phyloP scores from a whole-genome alignment of 2,888 invertebrate genomes.

The Cylindroiulus punctatus region DNA sequence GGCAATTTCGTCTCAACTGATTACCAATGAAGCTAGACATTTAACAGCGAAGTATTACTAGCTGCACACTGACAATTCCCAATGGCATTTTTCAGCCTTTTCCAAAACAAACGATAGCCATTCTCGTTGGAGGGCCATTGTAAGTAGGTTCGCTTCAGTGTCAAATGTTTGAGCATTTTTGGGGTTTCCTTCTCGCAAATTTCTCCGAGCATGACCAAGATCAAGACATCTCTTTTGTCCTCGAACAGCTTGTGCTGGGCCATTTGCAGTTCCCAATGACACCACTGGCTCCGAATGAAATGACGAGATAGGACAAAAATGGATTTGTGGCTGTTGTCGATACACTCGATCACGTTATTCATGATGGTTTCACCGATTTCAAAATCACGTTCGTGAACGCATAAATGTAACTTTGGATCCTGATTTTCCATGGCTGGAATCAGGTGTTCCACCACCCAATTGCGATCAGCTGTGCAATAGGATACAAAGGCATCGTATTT shows the following conservation, averaged over 20 bases:
- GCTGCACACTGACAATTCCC: constrained; percentile 43
- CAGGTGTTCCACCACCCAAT: constrained; percentile 37
- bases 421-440: background rate
- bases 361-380: constrained; percentile 74
- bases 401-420: constrained; percentile 65
- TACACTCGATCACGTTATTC: constrained; percentile 74
- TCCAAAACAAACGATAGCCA: constrained; percentile 39
- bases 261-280: constrained; percentile 76
- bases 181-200: constrained; percentile 63
- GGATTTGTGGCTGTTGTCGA: constrained; percentile 74
- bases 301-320: constrained; percentile 68
- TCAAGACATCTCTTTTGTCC: constrained; percentile 71
- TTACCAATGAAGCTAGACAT: background rate
- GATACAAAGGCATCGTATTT: constrained; percentile 53
- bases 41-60: too few relatives aligned
- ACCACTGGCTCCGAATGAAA: constrained; percentile 14
- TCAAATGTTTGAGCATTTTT: constrained; percentile 44
- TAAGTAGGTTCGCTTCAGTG: constrained; percentile 50
- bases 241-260: constrained; percentile 74
- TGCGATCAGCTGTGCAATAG: background rate
- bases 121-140: constrained; percentile 44
- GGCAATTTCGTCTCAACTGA: too few relatives aligned
- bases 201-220: constrained; percentile 74
- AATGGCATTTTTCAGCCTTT: constrained; percentile 45
- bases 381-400: constrained; percentile 77